Conservation (phyloP, 2,113 vertebrate species). For the Hipposideros armiger region DNA sequence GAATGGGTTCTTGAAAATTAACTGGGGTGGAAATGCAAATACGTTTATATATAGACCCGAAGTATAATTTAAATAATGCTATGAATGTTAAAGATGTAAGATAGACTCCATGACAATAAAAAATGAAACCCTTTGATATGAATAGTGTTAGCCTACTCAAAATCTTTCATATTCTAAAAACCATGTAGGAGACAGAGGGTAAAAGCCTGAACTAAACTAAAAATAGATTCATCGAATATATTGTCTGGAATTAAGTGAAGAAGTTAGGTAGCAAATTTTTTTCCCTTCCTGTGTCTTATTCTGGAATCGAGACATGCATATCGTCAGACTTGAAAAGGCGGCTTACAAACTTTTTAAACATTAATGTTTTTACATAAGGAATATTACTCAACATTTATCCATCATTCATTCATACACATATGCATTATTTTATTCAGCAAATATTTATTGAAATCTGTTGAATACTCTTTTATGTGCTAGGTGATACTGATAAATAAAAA, state of each 20-base stretch:
- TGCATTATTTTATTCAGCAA: neutral
- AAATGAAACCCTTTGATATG: conserved; percentile 57
- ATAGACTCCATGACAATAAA: conserved; percentile 40
- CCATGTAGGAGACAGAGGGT: neutral
- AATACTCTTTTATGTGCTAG: neutral
- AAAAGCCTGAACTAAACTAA: conserved; percentile 35
- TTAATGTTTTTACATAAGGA: neutral
- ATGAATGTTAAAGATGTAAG: conserved; percentile 29
- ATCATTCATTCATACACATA: neutral
- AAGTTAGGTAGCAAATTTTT: neutral
- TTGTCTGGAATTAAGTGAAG: conserved; percentile 45
- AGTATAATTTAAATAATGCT: conserved; percentile 50
- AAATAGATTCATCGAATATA: conserved; percentile 22
- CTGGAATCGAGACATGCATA: conserved; percentile 13
- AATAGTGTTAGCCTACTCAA: conserved; percentile 43
- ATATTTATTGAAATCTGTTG: conserved; percentile 11
- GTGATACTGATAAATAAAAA: neutral
- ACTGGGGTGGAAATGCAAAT: neutral
- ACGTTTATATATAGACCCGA: conserved; percentile 27
- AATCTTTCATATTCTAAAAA: conserved; percentile 54
- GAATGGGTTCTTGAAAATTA: conserved; percentile 1
- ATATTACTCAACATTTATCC: neutral
- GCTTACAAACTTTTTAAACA: neutral
- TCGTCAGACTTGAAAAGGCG: neutral
- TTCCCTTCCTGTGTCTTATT: neutral